Evolutionary conservation across 1,140 invertebrate genomes (phyloP).

Genomic region (Lordiphosa mommai): DNA sequence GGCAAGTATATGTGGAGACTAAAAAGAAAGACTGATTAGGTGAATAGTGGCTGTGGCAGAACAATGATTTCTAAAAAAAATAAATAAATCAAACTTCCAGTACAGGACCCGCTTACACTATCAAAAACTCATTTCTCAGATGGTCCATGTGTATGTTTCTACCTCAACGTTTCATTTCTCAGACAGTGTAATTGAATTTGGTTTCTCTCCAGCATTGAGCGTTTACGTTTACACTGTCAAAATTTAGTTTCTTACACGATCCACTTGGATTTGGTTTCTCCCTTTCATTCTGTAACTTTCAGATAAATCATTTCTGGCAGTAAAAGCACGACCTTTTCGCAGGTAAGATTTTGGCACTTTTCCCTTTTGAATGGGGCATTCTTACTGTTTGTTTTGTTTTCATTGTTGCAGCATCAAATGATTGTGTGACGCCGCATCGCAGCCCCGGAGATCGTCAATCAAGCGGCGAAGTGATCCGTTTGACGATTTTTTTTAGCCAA

Average conservation of each 20-base stretch:
- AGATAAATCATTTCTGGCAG: slow-evolving; percentile 2
- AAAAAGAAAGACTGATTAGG: no score
- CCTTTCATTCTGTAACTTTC: not conserved
- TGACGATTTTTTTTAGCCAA: slow-evolving; percentile 26
- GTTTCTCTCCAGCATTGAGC: no score
- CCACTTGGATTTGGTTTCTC: not conserved
- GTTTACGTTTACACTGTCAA: not conserved
- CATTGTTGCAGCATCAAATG: slow-evolving; percentile 32
- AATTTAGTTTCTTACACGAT: not conserved
- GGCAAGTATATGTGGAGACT: no score
- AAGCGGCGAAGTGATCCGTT: slow-evolving; percentile 26
- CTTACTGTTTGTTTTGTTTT: not conserved
- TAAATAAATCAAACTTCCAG: no score
- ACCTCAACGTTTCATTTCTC: no score
- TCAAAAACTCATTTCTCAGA: not conserved
- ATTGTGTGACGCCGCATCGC: slow-evolving; percentile 50
- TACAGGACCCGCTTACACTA: no score
- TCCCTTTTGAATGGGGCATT: not conserved
- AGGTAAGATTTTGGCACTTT: slow-evolving; percentile 11
- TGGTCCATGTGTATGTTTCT: not conserved
- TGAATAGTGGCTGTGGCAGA: no score
- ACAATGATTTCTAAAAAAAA: no score
- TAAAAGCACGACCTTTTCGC: slow-evolving; percentile 3
- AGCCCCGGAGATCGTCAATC: slow-evolving; percentile 44
- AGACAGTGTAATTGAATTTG: no score